These are phyloP conservation scores for Pelochelys cantorii DNA, from an alignment of 2,797 vertebrate genomes.

Conservation along the genomic window DNA sequence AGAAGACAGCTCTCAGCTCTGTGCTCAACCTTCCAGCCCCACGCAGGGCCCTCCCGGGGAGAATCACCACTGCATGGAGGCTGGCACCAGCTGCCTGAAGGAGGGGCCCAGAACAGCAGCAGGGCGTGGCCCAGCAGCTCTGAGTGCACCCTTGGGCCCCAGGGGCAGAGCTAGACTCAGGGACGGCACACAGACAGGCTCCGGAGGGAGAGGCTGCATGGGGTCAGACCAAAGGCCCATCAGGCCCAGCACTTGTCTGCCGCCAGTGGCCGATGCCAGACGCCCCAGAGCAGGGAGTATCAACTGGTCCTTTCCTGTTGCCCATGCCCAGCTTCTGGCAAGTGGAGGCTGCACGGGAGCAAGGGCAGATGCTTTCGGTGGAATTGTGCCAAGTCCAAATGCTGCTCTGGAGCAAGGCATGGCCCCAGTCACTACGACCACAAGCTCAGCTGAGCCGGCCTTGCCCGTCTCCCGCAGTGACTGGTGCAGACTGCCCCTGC, in stretches of 20 bases:
- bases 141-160: neutral
- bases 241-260: no score
- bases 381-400: neutral
- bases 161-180: rapidly evolving
- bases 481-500: no score
- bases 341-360: neutral
- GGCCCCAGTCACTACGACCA: neutral
- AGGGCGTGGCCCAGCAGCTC: neutral
- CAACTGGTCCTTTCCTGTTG: no score
- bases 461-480: neutral
- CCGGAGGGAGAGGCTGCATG: no score
- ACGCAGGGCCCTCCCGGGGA: neutral
- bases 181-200: neutral
- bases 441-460: neutral
- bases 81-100: neutral
- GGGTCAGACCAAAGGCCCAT: no score
- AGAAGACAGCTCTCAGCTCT: neutral
- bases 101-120: neutral
- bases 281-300: no score
- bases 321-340: no score
- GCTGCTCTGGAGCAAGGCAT: neutral
- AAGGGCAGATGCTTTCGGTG: neutral
- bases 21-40: neutral
- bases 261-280: no score
- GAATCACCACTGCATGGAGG: neutral